These are phyloP conservation scores for Odontomyia ornata DNA, from an alignment of 2,888 invertebrate genomes.

Conservation along the genomic window DNA sequence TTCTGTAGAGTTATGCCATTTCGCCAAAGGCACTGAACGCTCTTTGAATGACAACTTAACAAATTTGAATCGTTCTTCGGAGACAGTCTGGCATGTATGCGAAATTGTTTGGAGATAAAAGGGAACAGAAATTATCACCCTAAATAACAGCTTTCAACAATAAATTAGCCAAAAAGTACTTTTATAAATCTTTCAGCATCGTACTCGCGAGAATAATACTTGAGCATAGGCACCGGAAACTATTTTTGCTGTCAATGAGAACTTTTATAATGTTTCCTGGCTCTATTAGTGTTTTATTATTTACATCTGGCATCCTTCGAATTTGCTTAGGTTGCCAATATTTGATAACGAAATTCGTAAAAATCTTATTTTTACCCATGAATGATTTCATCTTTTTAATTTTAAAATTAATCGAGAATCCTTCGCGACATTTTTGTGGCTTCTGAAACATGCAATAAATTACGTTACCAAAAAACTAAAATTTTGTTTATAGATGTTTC, in stretches of 20 bases:
- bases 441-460: no score
- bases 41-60: not conserved
- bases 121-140: not conserved
- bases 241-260: not conserved
- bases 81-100: constrained; percentile 14
- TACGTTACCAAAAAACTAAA: no score
- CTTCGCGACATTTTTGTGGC: no score
- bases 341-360: no score
- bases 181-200: not conserved
- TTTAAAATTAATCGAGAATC: no score
- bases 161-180: not conserved
- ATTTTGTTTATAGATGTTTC: no score
- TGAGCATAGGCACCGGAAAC: not conserved
- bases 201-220: not conserved
- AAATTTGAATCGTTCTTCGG: not conserved
- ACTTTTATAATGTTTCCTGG: no score
- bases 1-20: not conserved
- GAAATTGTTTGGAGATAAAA: not conserved
- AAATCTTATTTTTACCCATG: no score
- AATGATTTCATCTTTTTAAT: no score
- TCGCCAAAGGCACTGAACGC: not conserved
- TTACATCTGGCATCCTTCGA: no score
- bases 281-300: no score
- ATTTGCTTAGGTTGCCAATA: no score
- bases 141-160: not conserved